Evolutionary conservation across 2,113 vertebrate species (phyloP).

Genomic region (Phaetusa simplex): DNA sequence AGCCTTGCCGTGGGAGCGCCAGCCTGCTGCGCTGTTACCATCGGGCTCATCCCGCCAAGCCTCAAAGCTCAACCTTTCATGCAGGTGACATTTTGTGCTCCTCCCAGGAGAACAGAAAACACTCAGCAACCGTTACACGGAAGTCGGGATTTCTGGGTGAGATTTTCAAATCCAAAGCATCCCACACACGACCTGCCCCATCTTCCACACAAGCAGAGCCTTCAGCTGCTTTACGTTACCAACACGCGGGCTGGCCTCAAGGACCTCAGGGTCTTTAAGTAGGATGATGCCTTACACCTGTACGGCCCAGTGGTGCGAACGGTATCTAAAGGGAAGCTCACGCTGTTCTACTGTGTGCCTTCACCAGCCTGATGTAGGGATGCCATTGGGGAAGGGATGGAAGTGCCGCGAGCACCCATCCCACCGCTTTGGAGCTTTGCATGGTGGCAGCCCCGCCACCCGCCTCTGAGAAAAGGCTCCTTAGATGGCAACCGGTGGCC

Average conservation of each 20-base stretch:
- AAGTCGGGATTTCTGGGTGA: not conserved
- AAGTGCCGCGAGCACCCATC: fast-evolving
- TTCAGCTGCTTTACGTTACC: not conserved
- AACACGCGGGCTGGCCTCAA: fast-evolving
- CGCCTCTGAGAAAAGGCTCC: not conserved
- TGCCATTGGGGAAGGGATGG: not conserved
- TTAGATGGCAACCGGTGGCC: fast-evolving
- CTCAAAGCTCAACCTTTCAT: not conserved
- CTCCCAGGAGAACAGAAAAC: not conserved
- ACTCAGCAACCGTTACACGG: fast-evolving
- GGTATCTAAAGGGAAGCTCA: not conserved
- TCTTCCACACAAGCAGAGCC: not conserved
- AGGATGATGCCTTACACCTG: not conserved
- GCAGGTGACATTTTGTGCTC: not conserved
- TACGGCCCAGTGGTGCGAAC: not conserved
- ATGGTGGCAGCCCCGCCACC: fast-evolving
- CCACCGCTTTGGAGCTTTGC: not conserved
- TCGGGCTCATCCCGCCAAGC: not conserved
- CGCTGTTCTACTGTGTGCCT: not conserved
- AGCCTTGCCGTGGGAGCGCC: fast-evolving
- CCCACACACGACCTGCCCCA: fast-evolving
- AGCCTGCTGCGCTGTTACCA: fast-evolving
- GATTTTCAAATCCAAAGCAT: not conserved
- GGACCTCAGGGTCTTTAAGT: not conserved
- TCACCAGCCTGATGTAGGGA: not conserved